Conservation (phyloP, 2,113 vertebrate species). For the Megaceryle maxima region DNA sequence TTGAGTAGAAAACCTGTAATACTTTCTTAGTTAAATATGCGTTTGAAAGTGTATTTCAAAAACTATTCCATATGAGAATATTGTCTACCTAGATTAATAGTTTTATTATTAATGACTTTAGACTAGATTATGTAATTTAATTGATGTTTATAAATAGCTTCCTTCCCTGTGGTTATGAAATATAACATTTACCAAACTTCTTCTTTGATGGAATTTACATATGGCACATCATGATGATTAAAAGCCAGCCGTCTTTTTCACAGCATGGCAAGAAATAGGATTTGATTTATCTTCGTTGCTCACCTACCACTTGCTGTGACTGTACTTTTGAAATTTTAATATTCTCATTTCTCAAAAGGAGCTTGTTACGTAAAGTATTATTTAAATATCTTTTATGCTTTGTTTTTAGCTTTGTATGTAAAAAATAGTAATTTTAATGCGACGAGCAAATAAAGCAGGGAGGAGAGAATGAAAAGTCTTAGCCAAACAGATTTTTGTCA, state of each 20-base stretch:
- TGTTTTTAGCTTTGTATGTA: slow-evolving; percentile 46
- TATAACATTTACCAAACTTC: slow-evolving; percentile 79
- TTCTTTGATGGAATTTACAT: slow-evolving; percentile 81
- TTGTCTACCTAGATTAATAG: slow-evolving; percentile 48
- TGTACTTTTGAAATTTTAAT: slow-evolving; percentile 81
- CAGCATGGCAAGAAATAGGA: slow-evolving; percentile 79
- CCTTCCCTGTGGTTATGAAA: slow-evolving; percentile 68
- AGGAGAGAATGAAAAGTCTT: background rate
- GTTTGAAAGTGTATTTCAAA: background rate
- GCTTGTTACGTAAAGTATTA: slow-evolving; percentile 76
- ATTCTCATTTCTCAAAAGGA: slow-evolving; percentile 76
- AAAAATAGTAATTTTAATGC: slow-evolving; percentile 19
- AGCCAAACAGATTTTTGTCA: background rate
- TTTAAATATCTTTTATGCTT: slow-evolving; percentile 70
- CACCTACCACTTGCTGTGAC: slow-evolving; percentile 77
- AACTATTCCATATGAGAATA: slow-evolving; percentile 15
- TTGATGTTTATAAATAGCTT: slow-evolving; percentile 79
- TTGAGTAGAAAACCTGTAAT: background rate
- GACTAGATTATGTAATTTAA: slow-evolving; percentile 67
- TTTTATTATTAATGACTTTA: slow-evolving; percentile 68
- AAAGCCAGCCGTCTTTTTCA: slow-evolving; percentile 77
- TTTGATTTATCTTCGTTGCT: slow-evolving; percentile 80
- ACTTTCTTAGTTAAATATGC: background rate
- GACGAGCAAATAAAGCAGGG: slow-evolving; percentile 7
- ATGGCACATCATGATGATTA: slow-evolving; percentile 80